Base-by-base conservation (phyloP, 2,113 vertebrate species). In the Sylvia atricapilla region DNA sequence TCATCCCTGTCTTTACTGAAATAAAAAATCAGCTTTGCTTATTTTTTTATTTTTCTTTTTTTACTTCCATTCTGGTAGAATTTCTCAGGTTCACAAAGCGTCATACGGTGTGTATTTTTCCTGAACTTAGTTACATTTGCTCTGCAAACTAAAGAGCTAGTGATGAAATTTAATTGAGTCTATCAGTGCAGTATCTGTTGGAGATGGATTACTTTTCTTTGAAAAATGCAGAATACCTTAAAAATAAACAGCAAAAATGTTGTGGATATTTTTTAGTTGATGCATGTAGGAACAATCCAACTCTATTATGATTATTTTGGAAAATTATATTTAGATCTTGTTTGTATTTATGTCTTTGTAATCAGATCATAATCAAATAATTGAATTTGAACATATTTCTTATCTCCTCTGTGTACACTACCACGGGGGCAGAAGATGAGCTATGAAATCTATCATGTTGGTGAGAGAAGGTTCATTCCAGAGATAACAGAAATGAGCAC, bases 341-440 rank as follows among this genome's bases (percentile, higher is more conserved):
- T 86, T 91, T 88, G 35, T 56, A 55, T 95, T 82, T 93, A 28
- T 59, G 43, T 90, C 60, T 86, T 12, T 80, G 21, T 89, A 95
- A 94, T 96, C 92, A 95, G 78, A 93, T 86, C 24, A 86, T 86
- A 82, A 93, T 95, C 82, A 94, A 92, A 93, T 95, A 91, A 93
- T 92, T 93, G 67, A 78, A 86, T 94, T 72, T 53, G 50, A 72
- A 82, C 46, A 47, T 78, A 69, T 76, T 84, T 89, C 44, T 84
- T 87, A 90, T 77, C 76, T 93, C 31, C 12, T n/a, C 37, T 74
- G 15, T 52, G 43, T 83, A 68, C 31, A 33, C 39, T 63, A 81
- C 47, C 39, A 64, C 1, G 2, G 33, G 25, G 83, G 13, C 27
- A 93, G 83, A 92, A 95, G 90, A 90, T 53, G 30, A 91, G 44